Conservation (phyloP, 2,113 vertebrate genomes). For the Notarius lentiginosus region DNA sequence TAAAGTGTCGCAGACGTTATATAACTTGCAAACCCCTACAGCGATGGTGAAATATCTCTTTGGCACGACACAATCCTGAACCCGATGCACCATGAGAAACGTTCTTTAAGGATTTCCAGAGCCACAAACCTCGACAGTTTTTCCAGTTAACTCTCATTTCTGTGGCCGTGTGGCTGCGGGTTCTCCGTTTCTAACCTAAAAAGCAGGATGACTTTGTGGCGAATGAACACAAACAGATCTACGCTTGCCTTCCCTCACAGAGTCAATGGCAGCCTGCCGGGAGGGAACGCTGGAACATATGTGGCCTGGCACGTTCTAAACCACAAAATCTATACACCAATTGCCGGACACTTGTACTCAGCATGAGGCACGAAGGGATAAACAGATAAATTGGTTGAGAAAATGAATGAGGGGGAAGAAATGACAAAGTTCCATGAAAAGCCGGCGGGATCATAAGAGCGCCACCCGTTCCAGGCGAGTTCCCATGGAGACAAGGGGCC, state of each 20-base stretch:
- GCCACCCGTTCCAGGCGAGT: slow-evolving; percentile 76
- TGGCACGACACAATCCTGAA: slow-evolving; percentile 15
- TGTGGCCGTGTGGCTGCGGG: slow-evolving; percentile 49
- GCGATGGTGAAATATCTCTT: slow-evolving; percentile 13
- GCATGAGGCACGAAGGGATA: slow-evolving; percentile 42
- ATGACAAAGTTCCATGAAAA: slow-evolving; percentile 67
- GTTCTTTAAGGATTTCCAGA: slow-evolving; percentile 30
- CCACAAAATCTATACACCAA: slow-evolving; percentile 26
- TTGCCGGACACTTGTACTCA: slow-evolving; percentile 21
- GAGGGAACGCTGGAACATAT: slow-evolving; percentile 48
- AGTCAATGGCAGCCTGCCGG: slow-evolving; percentile 55
- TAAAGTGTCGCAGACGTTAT: slow-evolving; percentile 15
- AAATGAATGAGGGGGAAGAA: slow-evolving; percentile 52
- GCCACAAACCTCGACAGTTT: neutral
- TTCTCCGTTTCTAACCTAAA: slow-evolving; percentile 59
- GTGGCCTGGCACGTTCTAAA: slow-evolving; percentile 28
- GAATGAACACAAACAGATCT: slow-evolving; percentile 60
- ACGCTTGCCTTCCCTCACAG: slow-evolving; percentile 50
- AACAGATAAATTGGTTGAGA: slow-evolving; percentile 49
- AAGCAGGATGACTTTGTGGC: slow-evolving; percentile 62
- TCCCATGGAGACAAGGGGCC: slow-evolving; percentile 79
- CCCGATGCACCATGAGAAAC: slow-evolving; percentile 21
- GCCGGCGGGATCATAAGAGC: slow-evolving; percentile 76
- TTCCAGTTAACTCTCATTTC: slow-evolving; percentile 56
- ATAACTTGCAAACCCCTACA: slow-evolving; percentile 32